Conservation (phyloP, 2,888 invertebrate genomes). For the Drosophila conformis region DNA sequence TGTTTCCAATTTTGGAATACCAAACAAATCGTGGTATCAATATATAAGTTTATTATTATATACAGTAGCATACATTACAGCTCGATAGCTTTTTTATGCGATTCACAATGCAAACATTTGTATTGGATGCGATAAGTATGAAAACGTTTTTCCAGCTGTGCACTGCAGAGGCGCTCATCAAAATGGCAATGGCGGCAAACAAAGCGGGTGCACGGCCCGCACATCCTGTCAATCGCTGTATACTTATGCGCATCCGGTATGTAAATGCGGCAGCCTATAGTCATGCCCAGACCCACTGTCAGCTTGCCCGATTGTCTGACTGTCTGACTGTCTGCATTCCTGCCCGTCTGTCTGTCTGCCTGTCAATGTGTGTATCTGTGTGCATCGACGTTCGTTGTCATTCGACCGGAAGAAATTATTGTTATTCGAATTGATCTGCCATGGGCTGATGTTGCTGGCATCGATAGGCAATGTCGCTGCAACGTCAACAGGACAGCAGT, state of each 20-base stretch:
- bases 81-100: constrained; percentile 6
- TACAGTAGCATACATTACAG: neutral
- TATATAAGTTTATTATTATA: neutral
- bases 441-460: constrained; percentile 48
- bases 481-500: constrained; percentile 27
- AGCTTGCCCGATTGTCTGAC: constrained; percentile 13
- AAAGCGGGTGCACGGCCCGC: constrained; percentile 71
- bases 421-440: constrained; percentile 80
- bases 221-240: constrained; percentile 78
- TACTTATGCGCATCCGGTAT: constrained; percentile 78
- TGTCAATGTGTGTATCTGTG: constrained; percentile 10
- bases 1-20: neutral
- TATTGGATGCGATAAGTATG: constrained; percentile 50
- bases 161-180: constrained; percentile 36
- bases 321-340: constrained; percentile 2
- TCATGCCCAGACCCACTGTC: constrained; percentile 25
- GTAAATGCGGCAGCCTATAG: constrained; percentile 59
- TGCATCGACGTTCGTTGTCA: constrained; percentile 57
- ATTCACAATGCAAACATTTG: constrained; percentile 28
- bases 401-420: constrained; percentile 80
- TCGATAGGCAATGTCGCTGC: constrained; percentile 57
- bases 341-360: constrained; percentile 10
- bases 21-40: neutral
- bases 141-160: constrained; percentile 36
- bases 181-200: constrained; percentile 48